These are phyloP conservation scores for Ophiodon elongatus DNA, from an alignment of 2,113 vertebrate genomes.

Conservation along the genomic window DNA sequence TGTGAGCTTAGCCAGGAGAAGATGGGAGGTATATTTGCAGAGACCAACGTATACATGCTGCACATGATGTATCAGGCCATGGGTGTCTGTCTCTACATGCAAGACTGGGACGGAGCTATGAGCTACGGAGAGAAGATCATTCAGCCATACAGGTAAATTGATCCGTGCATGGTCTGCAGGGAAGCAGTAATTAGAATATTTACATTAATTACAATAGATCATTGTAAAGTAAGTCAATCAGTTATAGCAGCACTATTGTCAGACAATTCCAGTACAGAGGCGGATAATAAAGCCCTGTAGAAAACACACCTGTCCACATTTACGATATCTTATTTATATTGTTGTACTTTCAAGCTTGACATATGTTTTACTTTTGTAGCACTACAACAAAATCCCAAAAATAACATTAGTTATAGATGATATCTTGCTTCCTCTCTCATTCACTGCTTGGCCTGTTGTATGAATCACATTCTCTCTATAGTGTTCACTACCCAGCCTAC, in stretches of 20 bases:
- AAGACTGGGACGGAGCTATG: conserved; percentile 97
- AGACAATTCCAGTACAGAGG: not conserved
- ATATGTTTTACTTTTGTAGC: not conserved
- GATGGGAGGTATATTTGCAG: conserved; percentile 93
- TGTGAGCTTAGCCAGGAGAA: conserved; percentile 96
- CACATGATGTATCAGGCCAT: conserved; percentile 99
- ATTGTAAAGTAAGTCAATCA: not conserved
- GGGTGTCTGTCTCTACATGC: conserved; percentile 97
- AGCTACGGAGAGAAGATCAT: conserved; percentile 93
- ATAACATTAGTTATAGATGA: not conserved
- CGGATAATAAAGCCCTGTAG: too few species aligned
- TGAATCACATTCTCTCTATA: conserved; percentile 67
- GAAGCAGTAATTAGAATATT: not conserved
- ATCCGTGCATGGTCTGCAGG: not conserved
- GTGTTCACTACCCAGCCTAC: conserved; percentile 94
- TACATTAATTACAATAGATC: not conserved
- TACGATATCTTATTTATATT: not conserved
- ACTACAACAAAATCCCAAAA: not conserved
- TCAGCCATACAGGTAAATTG: conserved; percentile 80
- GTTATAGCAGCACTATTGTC: not conserved
- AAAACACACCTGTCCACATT: too few species aligned
- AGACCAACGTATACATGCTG: conserved; percentile 96
- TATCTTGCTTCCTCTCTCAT: not conserved
- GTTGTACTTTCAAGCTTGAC: not conserved
- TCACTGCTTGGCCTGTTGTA: conserved; percentile 10